Evolutionary conservation across 2,888 invertebrate species (phyloP), one percentile per base, ranked within the genome.

Genomic region (Standfussiana lucernea): DNA sequence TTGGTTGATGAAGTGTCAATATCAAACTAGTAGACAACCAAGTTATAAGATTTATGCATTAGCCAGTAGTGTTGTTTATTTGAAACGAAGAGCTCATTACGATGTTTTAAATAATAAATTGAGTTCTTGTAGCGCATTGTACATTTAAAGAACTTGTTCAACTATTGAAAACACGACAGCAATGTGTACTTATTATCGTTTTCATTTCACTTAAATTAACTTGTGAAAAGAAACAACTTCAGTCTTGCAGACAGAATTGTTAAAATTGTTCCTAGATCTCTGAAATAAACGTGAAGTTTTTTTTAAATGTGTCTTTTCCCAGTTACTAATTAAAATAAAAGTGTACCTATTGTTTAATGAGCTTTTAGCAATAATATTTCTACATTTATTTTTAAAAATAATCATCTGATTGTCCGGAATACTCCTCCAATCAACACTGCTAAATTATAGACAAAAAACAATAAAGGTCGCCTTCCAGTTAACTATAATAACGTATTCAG

Each of bases 1-100:
- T 87, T 85, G 80, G 84, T 76, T 80, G 70, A 78, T 71, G 78
- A 78, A 77, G 82, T 82, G 80, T 79, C 79, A 61, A 78, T 77
- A 75, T 53, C 76, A 74, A 72, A 79, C 42, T 78, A 73, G 72
- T 77, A 71, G 72, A 66, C 69, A 65, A 84, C 59, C 37, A 68
- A 80, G 61, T 75, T 62, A 28, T 11, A 64, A 6, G 67, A 68
- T 64, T 62, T 64, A 28, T 68, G 62, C 15, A 47, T 79, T 59
- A 50, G 35, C 2, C 1, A 50, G n/a, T 13, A 2, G n/a, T 32
- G 0, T 47, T 47, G 32, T 65, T 50, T 28, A 35, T 50, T 35
- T 61, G 15, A n/a, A 40, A 37, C n/a, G n/a, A 3, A 32, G 28
- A 28, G 10, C 10, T n/a, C 18, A 32, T 61, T n/a, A 45, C 37